Conservation (phyloP, 2,888 invertebrate species). For the Hypsopygia costalis region DNA sequence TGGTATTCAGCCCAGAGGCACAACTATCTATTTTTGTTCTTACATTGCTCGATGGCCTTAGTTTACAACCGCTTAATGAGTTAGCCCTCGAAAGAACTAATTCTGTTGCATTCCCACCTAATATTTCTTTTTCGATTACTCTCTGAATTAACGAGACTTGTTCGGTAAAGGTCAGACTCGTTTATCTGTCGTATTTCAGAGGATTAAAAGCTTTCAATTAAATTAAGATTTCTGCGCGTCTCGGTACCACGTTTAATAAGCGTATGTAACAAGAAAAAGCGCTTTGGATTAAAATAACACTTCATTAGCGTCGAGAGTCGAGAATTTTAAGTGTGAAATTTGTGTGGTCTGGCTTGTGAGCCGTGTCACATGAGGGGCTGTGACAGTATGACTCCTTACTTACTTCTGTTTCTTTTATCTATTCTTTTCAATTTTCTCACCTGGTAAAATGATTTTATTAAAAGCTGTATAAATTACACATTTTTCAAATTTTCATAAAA, state of each 20-base stretch:
- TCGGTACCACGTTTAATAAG: conserved; percentile 5
- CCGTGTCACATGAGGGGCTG: too few relatives aligned
- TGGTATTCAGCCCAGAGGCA: conserved; percentile 34
- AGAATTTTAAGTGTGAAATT: too few relatives aligned
- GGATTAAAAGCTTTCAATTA: conserved; percentile 43
- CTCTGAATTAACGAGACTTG: conserved; percentile 12
- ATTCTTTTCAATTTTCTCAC: too few relatives aligned
- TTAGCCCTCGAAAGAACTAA: conserved; percentile 7
- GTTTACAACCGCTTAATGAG: conserved; percentile 9
- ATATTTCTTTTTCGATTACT: conserved; percentile 8
- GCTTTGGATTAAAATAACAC: conserved; percentile 7
- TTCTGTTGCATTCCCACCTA: conserved; percentile 6
- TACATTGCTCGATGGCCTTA: not conserved
- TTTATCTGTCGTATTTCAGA: conserved; percentile 31
- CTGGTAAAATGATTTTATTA: too few relatives aligned
- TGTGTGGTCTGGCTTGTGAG: too few relatives aligned
- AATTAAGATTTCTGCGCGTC: conserved; percentile 33
- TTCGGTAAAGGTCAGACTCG: conserved; percentile 33
- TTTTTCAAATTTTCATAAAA: too few relatives aligned
- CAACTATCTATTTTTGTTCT: conserved; percentile 7
- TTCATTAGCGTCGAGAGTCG: too few relatives aligned
- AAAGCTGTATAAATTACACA: too few relatives aligned
- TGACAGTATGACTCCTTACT: too few relatives aligned
- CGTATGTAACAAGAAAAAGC: conserved; percentile 5
- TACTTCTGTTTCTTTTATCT: too few relatives aligned